These are phyloP conservation scores for Ochlodes sylvanus DNA, from an alignment of 2,888 invertebrate species.

Conservation along the genomic window DNA sequence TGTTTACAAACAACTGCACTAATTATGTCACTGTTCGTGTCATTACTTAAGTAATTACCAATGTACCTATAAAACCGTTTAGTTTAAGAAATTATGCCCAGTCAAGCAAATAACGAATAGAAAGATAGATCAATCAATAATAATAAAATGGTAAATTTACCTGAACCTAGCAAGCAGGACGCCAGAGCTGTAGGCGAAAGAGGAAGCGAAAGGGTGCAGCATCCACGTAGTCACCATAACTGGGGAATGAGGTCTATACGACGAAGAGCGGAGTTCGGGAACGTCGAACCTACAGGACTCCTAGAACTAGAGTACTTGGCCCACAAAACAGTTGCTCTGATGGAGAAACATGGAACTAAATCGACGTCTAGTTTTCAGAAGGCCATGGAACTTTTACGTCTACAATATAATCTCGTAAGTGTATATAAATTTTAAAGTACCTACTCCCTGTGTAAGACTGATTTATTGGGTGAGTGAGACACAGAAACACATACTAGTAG, in stretches of 20 bases:
- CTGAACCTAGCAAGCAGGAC: conserved; percentile 45
- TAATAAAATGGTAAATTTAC: conserved; percentile 61
- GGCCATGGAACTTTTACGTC: conserved; percentile 61
- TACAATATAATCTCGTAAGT: conserved; percentile 53
- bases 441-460: no score
- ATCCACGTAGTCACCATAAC: conserved; percentile 49
- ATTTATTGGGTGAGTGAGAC: no score
- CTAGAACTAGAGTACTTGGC: conserved; percentile 55
- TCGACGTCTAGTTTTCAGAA: conserved; percentile 48
- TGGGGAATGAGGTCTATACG: conserved; percentile 53
- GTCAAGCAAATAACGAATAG: not conserved
- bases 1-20: conserved; percentile 19
- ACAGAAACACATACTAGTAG: no score
- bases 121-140: not conserved
- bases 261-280: conserved; percentile 41
- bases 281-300: conserved; percentile 53
- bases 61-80: conserved; percentile 15
- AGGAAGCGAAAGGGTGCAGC: conserved; percentile 40
- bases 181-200: conserved; percentile 45
- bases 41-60: conserved; percentile 7
- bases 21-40: conserved; percentile 6
- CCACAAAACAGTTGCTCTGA: conserved; percentile 51
- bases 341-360: conserved; percentile 54
- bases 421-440: not conserved
- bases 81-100: conserved; percentile 1